Conservation (phyloP, 2,797 vertebrate species). For the Syndactyla subalaris region DNA sequence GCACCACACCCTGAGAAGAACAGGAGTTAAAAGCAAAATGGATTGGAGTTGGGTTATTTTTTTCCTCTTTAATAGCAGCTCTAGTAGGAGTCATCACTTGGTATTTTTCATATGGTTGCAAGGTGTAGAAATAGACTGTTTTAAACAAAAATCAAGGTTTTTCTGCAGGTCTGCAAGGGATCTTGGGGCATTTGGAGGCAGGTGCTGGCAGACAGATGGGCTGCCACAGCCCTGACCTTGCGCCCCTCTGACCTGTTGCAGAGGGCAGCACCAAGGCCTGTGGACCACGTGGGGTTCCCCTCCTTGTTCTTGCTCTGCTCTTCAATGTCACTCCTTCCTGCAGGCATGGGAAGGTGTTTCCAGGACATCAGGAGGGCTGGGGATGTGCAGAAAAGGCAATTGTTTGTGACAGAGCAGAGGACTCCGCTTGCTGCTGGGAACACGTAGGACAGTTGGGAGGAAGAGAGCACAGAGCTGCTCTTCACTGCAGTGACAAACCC, state of each 20-base stretch:
- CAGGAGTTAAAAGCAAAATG: not conserved
- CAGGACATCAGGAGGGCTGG: not conserved
- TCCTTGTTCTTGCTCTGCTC: not conserved
- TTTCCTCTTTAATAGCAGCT: not conserved
- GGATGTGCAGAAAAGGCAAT: not conserved
- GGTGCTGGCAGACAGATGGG: not conserved
- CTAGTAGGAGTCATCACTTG: not conserved
- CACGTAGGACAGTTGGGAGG: fast-evolving
- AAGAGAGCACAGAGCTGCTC: not conserved
- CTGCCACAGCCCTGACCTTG: fast-evolving
- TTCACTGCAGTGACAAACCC: fast-evolving
- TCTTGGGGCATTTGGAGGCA: not conserved
- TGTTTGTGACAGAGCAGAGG: conserved; percentile 35
- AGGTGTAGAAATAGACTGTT: not conserved
- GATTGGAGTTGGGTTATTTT: not conserved
- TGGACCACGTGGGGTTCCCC: not conserved
- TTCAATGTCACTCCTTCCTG: not conserved
- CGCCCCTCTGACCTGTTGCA: not conserved
- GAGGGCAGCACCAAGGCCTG: fast-evolving
- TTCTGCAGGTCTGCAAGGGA: not conserved
- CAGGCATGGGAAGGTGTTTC: not conserved
- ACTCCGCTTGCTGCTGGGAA: not conserved
- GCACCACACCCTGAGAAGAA: not conserved
- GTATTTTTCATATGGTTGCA: not conserved
- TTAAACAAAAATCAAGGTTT: not conserved